Percentiles rank a stretch among this genome's conserved stretches.
These are phyloP conservation scores for Criorhina ranunculi DNA, from an alignment of 2,888 invertebrate genomes.

Conservation along the genomic window DNA sequence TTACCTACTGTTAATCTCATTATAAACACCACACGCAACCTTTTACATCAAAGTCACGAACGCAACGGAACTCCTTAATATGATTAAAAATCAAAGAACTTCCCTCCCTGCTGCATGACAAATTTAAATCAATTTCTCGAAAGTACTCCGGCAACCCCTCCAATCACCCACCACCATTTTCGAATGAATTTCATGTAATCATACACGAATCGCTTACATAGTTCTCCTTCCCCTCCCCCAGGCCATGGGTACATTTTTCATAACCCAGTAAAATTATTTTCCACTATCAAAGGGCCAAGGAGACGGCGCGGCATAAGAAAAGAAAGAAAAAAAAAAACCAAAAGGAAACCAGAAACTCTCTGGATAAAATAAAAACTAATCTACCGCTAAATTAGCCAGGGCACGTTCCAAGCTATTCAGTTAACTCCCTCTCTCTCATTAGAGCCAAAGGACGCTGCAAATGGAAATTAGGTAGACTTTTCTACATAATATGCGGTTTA, in stretches of 20 bases:
- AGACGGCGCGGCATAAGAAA: neutral
- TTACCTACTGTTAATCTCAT: neutral
- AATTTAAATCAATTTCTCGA: slow-evolving; percentile 67
- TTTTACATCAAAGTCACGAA: slow-evolving; percentile 7
- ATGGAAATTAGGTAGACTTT: slow-evolving; percentile 63
- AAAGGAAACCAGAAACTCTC: slow-evolving; percentile 10
- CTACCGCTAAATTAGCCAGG: slow-evolving; percentile 66
- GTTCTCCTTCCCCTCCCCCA: neutral
- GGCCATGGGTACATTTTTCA: slow-evolving; percentile 21
- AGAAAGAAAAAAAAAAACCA: neutral
- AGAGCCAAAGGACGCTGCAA: slow-evolving; percentile 36
- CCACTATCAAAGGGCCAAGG: slow-evolving; percentile 7
- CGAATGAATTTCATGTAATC: slow-evolving; percentile 54
- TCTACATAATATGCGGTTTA: slow-evolving; percentile 69
- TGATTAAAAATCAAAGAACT: slow-evolving; percentile 50
- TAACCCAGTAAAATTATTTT: slow-evolving; percentile 20
- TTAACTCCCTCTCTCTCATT: slow-evolving; percentile 37
- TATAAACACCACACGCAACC: neutral
- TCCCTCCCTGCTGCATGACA: slow-evolving; percentile 33
- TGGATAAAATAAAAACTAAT: slow-evolving; percentile 57
- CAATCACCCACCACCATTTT: slow-evolving; percentile 8
- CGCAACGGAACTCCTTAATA: slow-evolving; percentile 14
- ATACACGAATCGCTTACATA: slow-evolving; percentile 6
- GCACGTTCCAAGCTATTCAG: slow-evolving; percentile 54
- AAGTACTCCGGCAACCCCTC: slow-evolving; percentile 21